A percentile compares a stretch with the other conserved stretches of the same genome.
Conservation (phyloP, 2,888 invertebrate genomes). For the Tanaodytes sp. region DNA sequence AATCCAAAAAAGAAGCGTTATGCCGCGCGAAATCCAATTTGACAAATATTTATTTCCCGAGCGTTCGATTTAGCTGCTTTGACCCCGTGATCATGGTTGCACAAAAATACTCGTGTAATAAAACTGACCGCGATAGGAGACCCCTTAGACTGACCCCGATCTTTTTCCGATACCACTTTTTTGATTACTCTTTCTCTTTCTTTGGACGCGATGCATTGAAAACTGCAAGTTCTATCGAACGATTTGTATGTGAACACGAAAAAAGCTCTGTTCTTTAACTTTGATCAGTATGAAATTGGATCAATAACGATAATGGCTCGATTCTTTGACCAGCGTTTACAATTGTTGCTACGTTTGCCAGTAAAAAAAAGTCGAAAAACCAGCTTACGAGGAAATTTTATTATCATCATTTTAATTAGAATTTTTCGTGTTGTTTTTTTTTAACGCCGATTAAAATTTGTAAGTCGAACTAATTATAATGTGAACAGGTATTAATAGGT, state of each 20-base stretch:
- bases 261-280: slow-evolving; percentile 30
- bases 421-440: too few relatives aligned
- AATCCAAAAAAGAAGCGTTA: too few relatives aligned
- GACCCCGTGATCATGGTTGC: neutral
- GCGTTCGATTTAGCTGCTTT: neutral
- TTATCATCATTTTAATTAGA: too few relatives aligned
- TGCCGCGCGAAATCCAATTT: too few relatives aligned
- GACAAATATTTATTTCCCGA: too few relatives aligned
- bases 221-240: slow-evolving; percentile 6
- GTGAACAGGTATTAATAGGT: too few relatives aligned
- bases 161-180: neutral
- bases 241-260: slow-evolving; percentile 25
- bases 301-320: slow-evolving; percentile 25
- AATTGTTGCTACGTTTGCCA: slow-evolving; percentile 14
- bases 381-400: too few relatives aligned
- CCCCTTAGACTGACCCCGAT: neutral
- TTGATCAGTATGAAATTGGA: slow-evolving; percentile 35
- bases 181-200: neutral
- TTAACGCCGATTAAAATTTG: too few relatives aligned
- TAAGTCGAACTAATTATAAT: too few relatives aligned
- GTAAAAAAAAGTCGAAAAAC: too few relatives aligned
- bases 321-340: slow-evolving; percentile 15
- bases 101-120: slow-evolving; percentile 10
- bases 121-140: slow-evolving; percentile 10
- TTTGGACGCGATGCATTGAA: slow-evolving; percentile 1